Percentiles rank a stretch among this genome's conserved stretches.
Conservation (phyloP, 2,888 invertebrate genomes). For the Leptopilina syphax region DNA sequence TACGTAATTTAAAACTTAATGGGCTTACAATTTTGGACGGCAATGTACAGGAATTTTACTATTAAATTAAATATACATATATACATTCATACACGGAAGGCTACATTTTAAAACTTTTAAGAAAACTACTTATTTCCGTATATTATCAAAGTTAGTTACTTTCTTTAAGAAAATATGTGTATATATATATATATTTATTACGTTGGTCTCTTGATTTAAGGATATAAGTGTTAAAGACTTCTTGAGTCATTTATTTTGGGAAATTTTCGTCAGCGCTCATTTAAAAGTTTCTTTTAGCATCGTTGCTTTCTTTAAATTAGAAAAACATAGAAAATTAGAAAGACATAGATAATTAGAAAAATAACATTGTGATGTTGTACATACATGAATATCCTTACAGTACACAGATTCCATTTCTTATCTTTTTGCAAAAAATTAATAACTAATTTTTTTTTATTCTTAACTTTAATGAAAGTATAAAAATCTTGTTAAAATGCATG, state of each 20-base stretch:
- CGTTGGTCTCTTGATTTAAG: constrained; percentile 30
- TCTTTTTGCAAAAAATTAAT: no score
- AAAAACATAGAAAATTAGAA: no score
- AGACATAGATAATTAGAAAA: no score
- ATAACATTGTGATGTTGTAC: no score
- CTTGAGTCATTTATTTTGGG: constrained; percentile 6
- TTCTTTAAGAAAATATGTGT: constrained; percentile 19
- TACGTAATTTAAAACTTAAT: no score
- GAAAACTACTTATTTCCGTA: constrained; percentile 18
- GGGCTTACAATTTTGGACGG: no score
- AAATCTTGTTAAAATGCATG: no score
- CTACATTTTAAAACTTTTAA: neutral
- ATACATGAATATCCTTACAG: no score
- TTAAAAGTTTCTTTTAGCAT: neutral
- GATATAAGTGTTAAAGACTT: constrained; percentile 25
- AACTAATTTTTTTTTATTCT: no score
- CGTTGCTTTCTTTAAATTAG: no score
- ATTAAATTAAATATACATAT: constrained; percentile 14
- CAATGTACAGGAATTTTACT: constrained; percentile 9
- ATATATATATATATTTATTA: constrained; percentile 22
- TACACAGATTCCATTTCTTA: no score
- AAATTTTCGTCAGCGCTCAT: constrained; percentile 8
- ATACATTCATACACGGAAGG: constrained; percentile 9
- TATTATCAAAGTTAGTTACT: constrained; percentile 26
- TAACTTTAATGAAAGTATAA: no score